Evolutionary conservation across 2,113 vertebrate genomes (phyloP), one percentile per base, ranked within the genome.

Genomic region (Ahaetulla prasina): DNA sequence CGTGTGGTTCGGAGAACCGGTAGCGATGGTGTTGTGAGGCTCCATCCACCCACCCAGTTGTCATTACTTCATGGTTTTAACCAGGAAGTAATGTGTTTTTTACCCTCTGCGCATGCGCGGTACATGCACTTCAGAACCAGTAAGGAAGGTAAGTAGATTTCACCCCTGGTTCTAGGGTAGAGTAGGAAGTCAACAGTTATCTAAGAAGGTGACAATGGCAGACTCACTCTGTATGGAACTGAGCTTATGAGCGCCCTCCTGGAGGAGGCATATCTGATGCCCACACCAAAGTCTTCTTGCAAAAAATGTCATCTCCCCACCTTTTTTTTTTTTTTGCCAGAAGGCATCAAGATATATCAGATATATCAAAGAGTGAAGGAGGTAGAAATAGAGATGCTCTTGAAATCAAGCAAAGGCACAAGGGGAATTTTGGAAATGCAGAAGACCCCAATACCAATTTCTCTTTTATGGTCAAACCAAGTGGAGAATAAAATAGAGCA

Each of bases 371-470:
- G 60, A 60, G 86, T 10, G n/a, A 90, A 63, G 16, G 8, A 91
- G 74, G 18, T 22, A 93, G 92, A 96, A 94, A 43, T 53, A 85
- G 92, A 89, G 90, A 74, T 93, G 68, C 1, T 74, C n/a, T 60
- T 80, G 57, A 55, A 94, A 11, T 90, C 60, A 80, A 47, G n/a
- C 10, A 90, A 43, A 0, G 94, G 12, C 3, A 20, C 87, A 90
- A 54, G 63, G 63, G 87, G 89, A 60, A 12, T 2, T 55, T 47
- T 0, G 2, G 92, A 94, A 94, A 74, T 16, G 85, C 4, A 8
- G 8, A 88, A 68, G 94, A 88, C 27, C 6, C 88, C 89, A 89
- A 88, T 30, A 63, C 0, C 12, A 45, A 85, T 63, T 35, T 85
- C 23, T 85, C 45, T 87, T 94, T 94, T 23, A 16, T 8, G 1